phyloP scores from a whole-genome alignment of 2,113 vertebrate species.

The Bujurquina vittata region DNA sequence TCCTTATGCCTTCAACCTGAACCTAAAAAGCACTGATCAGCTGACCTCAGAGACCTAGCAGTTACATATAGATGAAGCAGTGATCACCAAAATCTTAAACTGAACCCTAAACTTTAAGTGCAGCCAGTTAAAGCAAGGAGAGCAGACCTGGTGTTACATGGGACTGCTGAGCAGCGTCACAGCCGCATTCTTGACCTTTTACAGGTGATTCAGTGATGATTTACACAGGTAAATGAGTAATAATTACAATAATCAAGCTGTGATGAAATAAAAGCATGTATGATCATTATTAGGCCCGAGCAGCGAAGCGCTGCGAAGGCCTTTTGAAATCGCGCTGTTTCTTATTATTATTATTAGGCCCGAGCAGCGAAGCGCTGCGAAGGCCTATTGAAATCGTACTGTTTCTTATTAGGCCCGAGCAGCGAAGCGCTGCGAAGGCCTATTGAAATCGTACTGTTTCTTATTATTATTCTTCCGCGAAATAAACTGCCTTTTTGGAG shows the following conservation, averaged over 20 bases:
- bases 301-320: too few species aligned
- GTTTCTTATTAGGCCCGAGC: too few species aligned
- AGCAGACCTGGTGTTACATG: not conserved
- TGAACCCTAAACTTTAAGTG: not conserved
- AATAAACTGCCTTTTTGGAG: too few species aligned
- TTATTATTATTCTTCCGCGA: too few species aligned
- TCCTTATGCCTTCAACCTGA: too few species aligned
- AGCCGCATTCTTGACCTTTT: not conserved
- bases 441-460: too few species aligned
- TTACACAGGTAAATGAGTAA: not conserved
- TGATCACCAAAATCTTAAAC: not conserved
- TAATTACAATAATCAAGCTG: not conserved
- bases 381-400: too few species aligned
- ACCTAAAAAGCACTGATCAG: not conserved
- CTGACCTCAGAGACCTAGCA: not conserved
- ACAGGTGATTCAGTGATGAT: not conserved
- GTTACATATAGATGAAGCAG: not conserved
- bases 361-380: too few species aligned
- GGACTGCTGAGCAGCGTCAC: not conserved
- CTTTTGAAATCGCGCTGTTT: too few species aligned
- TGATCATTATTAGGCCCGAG: not conserved
- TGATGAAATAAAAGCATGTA: not conserved
- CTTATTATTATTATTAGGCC: too few species aligned
- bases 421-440: too few species aligned
- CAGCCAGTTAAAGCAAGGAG: too few species aligned